Evolutionary conservation across 2,113 vertebrate genomes (phyloP).

Genomic region (Oryzias celebensis): DNA sequence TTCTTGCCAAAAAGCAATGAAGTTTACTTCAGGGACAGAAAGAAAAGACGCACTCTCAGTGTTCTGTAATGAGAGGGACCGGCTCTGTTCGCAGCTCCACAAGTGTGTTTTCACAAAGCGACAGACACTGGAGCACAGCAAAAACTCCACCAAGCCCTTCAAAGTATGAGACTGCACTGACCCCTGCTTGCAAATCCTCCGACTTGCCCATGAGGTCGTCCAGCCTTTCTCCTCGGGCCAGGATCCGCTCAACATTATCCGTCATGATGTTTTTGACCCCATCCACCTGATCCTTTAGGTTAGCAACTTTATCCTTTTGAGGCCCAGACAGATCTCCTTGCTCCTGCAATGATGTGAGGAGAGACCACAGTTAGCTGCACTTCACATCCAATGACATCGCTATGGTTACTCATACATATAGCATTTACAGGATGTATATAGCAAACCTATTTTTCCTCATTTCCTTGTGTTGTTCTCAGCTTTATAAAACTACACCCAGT

Average conservation of each 20-base stretch:
- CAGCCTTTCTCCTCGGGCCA: conserved; percentile 89
- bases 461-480: no score
- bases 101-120: no score
- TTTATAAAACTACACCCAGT: no score
- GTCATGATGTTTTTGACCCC: conserved; percentile 91
- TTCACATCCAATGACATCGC: background rate
- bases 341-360: conserved; percentile 50
- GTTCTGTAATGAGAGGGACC: background rate
- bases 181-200: conserved; percentile 88
- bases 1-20: background rate
- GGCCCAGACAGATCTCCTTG: conserved; percentile 27
- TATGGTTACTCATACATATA: background rate
- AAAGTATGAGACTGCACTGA: conserved; percentile 60
- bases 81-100: no score
- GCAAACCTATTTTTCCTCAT: no score
- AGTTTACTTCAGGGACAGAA: background rate
- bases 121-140: no score
- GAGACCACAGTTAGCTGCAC: background rate
- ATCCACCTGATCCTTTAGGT: conserved; percentile 85
- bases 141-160: no score
- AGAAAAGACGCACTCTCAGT: background rate
- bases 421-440: no score
- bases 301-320: conserved; percentile 69
- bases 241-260: conserved; percentile 90
- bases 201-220: conserved; percentile 91